Percentiles rank a stretch among this genome's conserved stretches.
Conservation (phyloP, 2,797 vertebrate species). For the Ispidina lecontei region DNA sequence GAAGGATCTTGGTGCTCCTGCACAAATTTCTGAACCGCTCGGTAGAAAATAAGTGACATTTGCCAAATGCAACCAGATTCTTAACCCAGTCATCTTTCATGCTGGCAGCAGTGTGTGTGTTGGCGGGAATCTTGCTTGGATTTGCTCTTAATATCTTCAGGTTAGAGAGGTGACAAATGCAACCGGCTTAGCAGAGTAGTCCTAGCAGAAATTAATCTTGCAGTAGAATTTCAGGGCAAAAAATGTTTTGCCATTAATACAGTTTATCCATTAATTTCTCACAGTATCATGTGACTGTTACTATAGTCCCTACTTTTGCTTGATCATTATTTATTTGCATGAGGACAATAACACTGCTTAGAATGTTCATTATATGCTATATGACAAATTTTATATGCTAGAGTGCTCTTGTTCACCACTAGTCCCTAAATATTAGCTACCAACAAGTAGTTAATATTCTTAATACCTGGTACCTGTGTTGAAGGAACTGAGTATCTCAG, state of each 20-base stretch:
- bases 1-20: not conserved
- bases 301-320: not conserved
- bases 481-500: not conserved
- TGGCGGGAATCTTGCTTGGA: not conserved
- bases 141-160: not conserved
- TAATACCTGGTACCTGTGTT: rapidly evolving
- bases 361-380: not conserved
- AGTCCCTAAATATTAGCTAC: not conserved
- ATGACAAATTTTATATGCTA: not conserved
- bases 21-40: not conserved
- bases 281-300: not conserved
- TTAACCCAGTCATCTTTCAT: not conserved
- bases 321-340: not conserved
- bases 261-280: not conserved
- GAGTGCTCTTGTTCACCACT: not conserved
- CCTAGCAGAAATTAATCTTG: not conserved
- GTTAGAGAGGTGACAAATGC: not conserved
- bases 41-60: not conserved
- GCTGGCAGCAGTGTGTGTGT: not conserved
- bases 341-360: not conserved
- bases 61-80: not conserved
- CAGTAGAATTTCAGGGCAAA: not conserved
- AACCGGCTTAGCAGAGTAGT: not conserved
- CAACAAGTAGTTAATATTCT: not conserved
- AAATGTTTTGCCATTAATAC: not conserved